Evolutionary conservation across 2,888 invertebrate genomes (phyloP), one percentile per base, ranked within the genome.

Genomic region (Hirtodrosophila trivittata): DNA sequence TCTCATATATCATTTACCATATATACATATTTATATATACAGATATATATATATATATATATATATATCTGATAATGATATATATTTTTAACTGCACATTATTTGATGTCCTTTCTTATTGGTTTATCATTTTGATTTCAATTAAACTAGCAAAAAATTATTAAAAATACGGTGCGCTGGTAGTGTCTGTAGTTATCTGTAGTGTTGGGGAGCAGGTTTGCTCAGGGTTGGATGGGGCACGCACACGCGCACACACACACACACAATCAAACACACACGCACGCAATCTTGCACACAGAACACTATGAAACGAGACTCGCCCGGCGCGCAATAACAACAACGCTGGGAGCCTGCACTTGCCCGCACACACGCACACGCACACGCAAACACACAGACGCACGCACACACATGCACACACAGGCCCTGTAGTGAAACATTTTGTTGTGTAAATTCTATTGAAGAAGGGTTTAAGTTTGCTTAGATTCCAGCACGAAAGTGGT

Each of bases 61-160:
- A 21, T 21, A 21, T 21, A 21, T 21, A 21, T 21, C 2, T 21
- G 5, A 3, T 35, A 69, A 63, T 12, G 38, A 59, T 43, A 50
- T 37, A 32, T 49, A 64, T 65, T 59, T 60, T 46, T 33, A 52
- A 58, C 43, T 66, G 51, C 50, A 55, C 28, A 12, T 51, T 59
- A 49, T 64, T 59, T 55, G 25, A 21, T 55, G 14, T 54, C 37
- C 45, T 33, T 16, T 64, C n/a, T n/a, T n/a, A n/a, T n/a, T n/a
- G n/a, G n/a, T n/a, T 32, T 50, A 62, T 46, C 28, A 30, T 49
- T 51, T 70, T 74, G 57, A 57, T 67, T 67, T 74, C 32, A 71
- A 77, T 81, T 69, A 75, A 80, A 69, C 75, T 77, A 76, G 54
- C 70, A 55, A 33, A 51, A 49, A 57, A 57, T 46, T 28, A 50